A percentile compares a stretch with the other conserved stretches of the same genome.
phyloP scores from a whole-genome alignment of 2,797 vertebrate species.

The Hippocampus kuda region DNA sequence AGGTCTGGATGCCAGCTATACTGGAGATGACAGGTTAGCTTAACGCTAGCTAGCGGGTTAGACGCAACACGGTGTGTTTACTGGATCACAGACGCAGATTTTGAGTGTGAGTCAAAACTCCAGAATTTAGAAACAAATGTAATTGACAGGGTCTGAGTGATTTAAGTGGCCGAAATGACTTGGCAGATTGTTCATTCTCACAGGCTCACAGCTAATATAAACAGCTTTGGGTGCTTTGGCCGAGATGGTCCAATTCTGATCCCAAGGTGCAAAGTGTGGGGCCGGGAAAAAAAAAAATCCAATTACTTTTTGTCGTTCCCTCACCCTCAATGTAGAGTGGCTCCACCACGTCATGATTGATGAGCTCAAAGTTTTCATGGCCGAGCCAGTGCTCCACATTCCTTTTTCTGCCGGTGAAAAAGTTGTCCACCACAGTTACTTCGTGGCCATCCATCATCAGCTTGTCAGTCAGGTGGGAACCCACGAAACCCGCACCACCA shows the following conservation, averaged over 20 bases:
- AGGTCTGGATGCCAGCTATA: too few species aligned
- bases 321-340: constrained; percentile 97
- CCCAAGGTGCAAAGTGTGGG: not conserved
- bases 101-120: too few species aligned
- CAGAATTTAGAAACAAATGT: too few species aligned
- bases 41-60: too few species aligned
- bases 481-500: constrained; percentile 95
- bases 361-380: constrained; percentile 99
- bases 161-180: not conserved
- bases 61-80: too few species aligned
- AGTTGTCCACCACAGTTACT: constrained; percentile 98
- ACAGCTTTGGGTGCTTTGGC: not conserved
- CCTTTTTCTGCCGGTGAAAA: constrained; percentile 97
- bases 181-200: not conserved
- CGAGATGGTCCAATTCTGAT: not conserved
- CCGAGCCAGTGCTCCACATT: constrained; percentile 99
- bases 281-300: not conserved
- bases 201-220: not conserved
- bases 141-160: not conserved
- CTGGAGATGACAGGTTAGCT: too few species aligned
- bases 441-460: constrained; percentile 99
- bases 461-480: constrained; percentile 96
- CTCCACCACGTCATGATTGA: constrained; percentile 98
- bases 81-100: too few species aligned
- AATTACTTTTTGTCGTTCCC: constrained; percentile 20